These are phyloP conservation scores for Pandemis corylana DNA, from an alignment of 2,888 invertebrate genomes.

Conservation along the genomic window DNA sequence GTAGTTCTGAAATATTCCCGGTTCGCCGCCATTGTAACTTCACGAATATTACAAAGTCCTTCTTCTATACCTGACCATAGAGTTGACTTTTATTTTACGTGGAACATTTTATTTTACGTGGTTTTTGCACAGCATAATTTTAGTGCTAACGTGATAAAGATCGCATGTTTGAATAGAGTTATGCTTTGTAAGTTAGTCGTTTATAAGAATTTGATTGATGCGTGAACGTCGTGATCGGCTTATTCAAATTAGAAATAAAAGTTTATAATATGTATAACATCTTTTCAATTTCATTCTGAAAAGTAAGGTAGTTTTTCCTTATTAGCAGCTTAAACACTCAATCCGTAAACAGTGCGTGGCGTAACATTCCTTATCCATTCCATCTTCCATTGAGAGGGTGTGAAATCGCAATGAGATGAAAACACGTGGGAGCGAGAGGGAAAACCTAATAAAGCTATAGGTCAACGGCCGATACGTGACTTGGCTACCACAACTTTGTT, in stretches of 20 bases:
- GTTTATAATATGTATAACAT: no score
- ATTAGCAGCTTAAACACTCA: neutral
- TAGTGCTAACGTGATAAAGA: no score
- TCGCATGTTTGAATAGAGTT: no score
- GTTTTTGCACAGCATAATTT: no score
- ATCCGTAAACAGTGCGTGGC: neutral
- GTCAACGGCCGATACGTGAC: constrained; percentile 46
- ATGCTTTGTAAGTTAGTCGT: no score
- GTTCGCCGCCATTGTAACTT: neutral
- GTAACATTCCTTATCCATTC: constrained; percentile 15
- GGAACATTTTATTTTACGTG: no score
- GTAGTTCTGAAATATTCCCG: neutral
- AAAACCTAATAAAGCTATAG: constrained; percentile 45
- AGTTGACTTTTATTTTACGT: no score
- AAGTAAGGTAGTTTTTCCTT: neutral
- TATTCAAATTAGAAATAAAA: no score
- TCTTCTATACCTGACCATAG: no score
- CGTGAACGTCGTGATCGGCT: no score
- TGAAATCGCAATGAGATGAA: neutral
- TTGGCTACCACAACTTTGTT: constrained; percentile 30
- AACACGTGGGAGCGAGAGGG: constrained; percentile 20
- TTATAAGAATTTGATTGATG: neutral
- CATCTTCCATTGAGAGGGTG: constrained; percentile 3
- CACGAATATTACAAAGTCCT: no score
- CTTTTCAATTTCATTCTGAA: neutral